These are phyloP conservation scores for Chelon auratus DNA, from an alignment of 2,797 vertebrate genomes.

Conservation along the genomic window DNA sequence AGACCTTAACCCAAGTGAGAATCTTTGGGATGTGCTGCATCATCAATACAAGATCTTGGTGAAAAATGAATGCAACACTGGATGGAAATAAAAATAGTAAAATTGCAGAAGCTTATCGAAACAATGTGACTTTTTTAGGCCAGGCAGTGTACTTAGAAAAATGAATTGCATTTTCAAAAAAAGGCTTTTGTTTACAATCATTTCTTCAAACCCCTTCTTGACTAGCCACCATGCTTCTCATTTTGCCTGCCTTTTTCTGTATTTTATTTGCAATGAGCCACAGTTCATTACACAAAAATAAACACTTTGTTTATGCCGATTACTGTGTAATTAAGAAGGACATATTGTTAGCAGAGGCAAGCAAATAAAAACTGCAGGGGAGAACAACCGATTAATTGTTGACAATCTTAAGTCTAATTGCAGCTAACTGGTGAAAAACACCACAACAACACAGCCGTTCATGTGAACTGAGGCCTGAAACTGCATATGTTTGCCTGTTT, in stretches of 20 bases:
- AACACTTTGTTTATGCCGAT: constrained; percentile 72
- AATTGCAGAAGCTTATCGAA: too few relatives aligned
- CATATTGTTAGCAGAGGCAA: constrained; percentile 63
- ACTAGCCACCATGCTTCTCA: constrained; percentile 19
- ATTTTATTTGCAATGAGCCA: constrained; percentile 31
- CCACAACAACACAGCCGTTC: constrained; percentile 39
- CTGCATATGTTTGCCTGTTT: not conserved
- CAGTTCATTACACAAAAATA: constrained; percentile 72
- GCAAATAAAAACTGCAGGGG: constrained; percentile 57
- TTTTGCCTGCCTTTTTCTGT: constrained; percentile 3
- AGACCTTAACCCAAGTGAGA: too few relatives aligned
- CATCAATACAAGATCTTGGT: too few relatives aligned
- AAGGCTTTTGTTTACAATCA: not conserved
- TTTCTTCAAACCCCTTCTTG: not conserved
- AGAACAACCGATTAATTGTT: constrained; percentile 69
- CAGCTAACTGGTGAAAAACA: constrained; percentile 62
- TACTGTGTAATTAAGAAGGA: constrained; percentile 75
- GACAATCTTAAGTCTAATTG: constrained; percentile 71
- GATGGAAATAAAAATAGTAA: too few relatives aligned
- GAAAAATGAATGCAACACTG: too few relatives aligned
- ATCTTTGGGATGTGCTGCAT: too few relatives aligned
- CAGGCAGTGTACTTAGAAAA: constrained; percentile 3
- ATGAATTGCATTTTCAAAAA: constrained; percentile 27
- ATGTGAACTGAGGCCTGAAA: constrained; percentile 45
- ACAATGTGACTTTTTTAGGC: too few relatives aligned